Conservation (phyloP, 2,888 invertebrate species). For the Melinaea marsaeus region DNA sequence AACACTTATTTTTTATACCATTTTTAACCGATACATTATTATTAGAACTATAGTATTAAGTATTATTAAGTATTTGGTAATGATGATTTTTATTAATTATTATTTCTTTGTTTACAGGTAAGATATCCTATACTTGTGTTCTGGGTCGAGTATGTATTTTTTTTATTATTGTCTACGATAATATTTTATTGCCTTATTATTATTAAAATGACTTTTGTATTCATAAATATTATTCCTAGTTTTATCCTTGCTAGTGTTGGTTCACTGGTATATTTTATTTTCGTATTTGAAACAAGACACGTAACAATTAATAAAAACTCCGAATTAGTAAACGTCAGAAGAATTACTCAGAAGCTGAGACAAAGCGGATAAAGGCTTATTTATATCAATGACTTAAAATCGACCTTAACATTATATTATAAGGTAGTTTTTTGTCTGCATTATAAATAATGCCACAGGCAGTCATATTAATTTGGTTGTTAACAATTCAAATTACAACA, state of each 20-base stretch:
- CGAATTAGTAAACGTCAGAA: slow-evolving; percentile 24
- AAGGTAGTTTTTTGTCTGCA: slow-evolving; percentile 34
- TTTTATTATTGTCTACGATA: neutral
- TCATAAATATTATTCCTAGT: no score
- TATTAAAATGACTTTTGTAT: no score
- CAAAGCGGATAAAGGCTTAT: slow-evolving; percentile 20
- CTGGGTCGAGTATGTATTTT: neutral
- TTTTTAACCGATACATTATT: slow-evolving; percentile 39
- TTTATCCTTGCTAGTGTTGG: no score
- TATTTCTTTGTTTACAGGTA: slow-evolving; percentile 39
- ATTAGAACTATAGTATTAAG: slow-evolving; percentile 25
- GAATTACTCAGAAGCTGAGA: slow-evolving; percentile 41
- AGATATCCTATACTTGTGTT: slow-evolving; percentile 19
- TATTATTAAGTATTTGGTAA: no score
- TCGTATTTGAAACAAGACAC: slow-evolving; percentile 9
- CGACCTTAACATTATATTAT: slow-evolving; percentile 30
- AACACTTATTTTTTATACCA: slow-evolving; percentile 39
- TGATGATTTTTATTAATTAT: slow-evolving; percentile 17
- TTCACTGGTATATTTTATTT: neutral
- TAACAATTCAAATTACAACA: slow-evolving; percentile 61
- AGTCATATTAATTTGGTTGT: slow-evolving; percentile 50
- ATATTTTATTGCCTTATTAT: neutral
- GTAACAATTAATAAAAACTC: slow-evolving; percentile 16
- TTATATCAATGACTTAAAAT: slow-evolving; percentile 25
- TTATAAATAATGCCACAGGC: slow-evolving; percentile 9